phyloP scores from a whole-genome alignment of 1,140 invertebrate genomes.

The Drosophila parabipectinata region DNA sequence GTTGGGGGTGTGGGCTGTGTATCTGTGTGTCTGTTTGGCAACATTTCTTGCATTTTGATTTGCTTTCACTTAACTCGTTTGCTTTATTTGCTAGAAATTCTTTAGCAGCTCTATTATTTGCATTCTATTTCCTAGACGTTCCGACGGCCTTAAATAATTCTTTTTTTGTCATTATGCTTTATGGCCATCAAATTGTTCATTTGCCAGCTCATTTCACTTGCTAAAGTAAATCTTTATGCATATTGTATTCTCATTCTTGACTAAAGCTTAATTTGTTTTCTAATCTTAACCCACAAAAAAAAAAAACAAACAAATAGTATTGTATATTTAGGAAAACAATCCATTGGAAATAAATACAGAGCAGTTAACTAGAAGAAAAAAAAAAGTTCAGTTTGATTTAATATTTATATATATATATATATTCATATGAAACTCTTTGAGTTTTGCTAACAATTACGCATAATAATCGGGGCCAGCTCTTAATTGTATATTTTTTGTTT shows the following conservation, averaged over 20 bases:
- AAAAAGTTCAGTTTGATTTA: slow-evolving; percentile 6
- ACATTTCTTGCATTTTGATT: slow-evolving; percentile 47
- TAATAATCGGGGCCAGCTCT: slow-evolving; percentile 26
- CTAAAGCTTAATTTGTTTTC: slow-evolving; percentile 56
- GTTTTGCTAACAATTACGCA: slow-evolving; percentile 53
- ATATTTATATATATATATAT: slow-evolving; percentile 7
- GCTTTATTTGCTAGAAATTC: slow-evolving; percentile 48
- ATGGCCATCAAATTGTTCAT: slow-evolving; percentile 9
- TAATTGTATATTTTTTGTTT: slow-evolving; percentile 9
- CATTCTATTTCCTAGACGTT: background rate
- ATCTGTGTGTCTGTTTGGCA: background rate
- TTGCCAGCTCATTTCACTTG: slow-evolving; percentile 22
- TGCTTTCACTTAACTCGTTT: slow-evolving; percentile 28
- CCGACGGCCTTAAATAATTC: background rate
- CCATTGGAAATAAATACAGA: slow-evolving; percentile 2
- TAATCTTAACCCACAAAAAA: background rate
- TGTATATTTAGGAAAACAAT: background rate
- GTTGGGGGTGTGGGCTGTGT: background rate
- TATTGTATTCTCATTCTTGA: slow-evolving; percentile 25
- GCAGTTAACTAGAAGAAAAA: slow-evolving; percentile 15
- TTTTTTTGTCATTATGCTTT: slow-evolving; percentile 5
- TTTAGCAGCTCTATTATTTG: slow-evolving; percentile 33
- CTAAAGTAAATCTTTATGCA: slow-evolving; percentile 24
- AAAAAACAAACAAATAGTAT: slow-evolving; percentile 6
- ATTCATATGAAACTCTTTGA: slow-evolving; percentile 69